Conservation (phyloP, 2,888 invertebrate genomes). For the Ephialtes manifestator region DNA sequence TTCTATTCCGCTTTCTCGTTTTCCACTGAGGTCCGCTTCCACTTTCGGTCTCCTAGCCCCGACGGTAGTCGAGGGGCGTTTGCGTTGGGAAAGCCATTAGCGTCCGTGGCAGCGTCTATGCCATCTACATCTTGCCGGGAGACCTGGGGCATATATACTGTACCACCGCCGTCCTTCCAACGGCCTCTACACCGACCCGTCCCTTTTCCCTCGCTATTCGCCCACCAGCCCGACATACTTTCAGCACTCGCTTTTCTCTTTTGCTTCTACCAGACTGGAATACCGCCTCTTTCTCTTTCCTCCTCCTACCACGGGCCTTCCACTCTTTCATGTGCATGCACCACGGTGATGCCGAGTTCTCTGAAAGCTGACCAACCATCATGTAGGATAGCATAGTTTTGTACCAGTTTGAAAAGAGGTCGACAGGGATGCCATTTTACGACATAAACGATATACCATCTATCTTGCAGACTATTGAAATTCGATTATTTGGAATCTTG, state of each 20-base stretch:
- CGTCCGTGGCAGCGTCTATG: constrained; percentile 65
- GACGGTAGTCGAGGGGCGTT: constrained; percentile 64
- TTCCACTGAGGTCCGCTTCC: constrained; percentile 38
- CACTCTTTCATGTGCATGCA: constrained; percentile 29
- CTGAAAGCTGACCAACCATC: constrained; percentile 24
- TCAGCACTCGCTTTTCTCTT: constrained; percentile 35
- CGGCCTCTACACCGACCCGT: not conserved
- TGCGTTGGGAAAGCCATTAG: constrained; percentile 77
- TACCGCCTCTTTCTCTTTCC: constrained; percentile 21
- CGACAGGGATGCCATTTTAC: not conserved
- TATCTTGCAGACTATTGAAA: not conserved
- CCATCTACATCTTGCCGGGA: constrained; percentile 34
- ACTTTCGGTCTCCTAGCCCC: constrained; percentile 50
- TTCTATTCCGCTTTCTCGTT: constrained; percentile 53
- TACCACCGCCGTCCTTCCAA: constrained; percentile 13
- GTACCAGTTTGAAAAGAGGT: constrained; percentile 1
- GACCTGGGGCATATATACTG: constrained; percentile 14
- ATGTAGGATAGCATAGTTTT: constrained; percentile 20
- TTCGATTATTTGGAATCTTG: not conserved
- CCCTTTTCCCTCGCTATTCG: constrained; percentile 35
- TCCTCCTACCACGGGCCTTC: not conserved
- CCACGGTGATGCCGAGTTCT: constrained; percentile 8
- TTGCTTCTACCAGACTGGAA: constrained; percentile 24
- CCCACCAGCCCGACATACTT: constrained; percentile 3
- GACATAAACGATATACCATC: not conserved